Conservation (phyloP, 2,797 vertebrate species). For the Crocodylus rhombifer region DNA sequence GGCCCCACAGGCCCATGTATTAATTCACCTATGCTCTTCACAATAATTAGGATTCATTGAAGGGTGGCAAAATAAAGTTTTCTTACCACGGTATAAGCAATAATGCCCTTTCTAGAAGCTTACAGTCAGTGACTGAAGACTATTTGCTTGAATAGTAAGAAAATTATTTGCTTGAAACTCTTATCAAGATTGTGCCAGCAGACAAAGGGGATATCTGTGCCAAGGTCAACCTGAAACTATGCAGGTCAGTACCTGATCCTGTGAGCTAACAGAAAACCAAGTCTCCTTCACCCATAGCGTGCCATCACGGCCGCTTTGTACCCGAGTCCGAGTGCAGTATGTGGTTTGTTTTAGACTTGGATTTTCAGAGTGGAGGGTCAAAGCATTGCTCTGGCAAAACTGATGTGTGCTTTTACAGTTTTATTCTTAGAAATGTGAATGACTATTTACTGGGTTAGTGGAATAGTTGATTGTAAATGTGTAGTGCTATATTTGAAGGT, state of each 20-base stretch:
- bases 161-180: neutral
- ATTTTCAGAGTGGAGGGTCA: neutral
- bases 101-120: neutral
- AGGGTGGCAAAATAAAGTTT: neutral
- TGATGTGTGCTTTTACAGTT: neutral
- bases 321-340: neutral
- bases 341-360: neutral
- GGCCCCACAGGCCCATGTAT: no score
- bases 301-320: neutral
- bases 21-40: no score
- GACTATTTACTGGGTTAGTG: neutral
- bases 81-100: neutral
- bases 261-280: neutral
- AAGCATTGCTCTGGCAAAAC: neutral
- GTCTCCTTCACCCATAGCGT: fast-evolving
- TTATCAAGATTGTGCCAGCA: neutral
- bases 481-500: no score
- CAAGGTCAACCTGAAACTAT: neutral
- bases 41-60: no score
- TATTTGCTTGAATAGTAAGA: neutral
- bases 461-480: neutral
- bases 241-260: neutral
- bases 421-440: neutral
- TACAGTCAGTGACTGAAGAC: no score
- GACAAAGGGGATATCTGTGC: neutral